A percentile compares a stretch with the other conserved stretches of the same genome.
phyloP scores from a whole-genome alignment of 2,888 invertebrate species.

The Drosophila recens region DNA sequence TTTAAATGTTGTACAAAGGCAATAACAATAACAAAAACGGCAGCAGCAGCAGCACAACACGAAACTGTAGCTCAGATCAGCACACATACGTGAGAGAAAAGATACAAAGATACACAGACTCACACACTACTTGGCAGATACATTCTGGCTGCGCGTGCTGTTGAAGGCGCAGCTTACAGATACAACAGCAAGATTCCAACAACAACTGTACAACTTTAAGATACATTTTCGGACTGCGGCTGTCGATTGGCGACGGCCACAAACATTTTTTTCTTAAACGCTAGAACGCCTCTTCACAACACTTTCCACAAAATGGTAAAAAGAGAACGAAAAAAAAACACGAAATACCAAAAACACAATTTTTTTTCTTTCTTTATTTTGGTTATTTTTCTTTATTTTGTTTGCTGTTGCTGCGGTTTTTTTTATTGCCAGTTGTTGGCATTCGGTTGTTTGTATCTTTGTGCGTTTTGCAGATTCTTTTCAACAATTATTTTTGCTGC shows the following conservation, averaged over 20 bases:
- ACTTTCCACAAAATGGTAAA: constrained; percentile 68
- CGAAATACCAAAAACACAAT: constrained; percentile 38
- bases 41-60: constrained; percentile 31
- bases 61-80: constrained; percentile 39
- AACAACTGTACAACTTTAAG: constrained; percentile 60
- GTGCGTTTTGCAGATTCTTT: constrained; percentile 73
- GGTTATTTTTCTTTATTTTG: constrained; percentile 24
- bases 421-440: constrained; percentile 67
- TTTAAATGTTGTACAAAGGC: constrained; percentile 81
- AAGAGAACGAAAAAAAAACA: constrained; percentile 28
- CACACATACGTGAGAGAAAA: constrained; percentile 59
- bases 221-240: constrained; percentile 65
- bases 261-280: constrained; percentile 79
- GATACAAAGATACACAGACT: constrained; percentile 32
- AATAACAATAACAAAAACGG: constrained; percentile 71
- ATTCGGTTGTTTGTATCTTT: constrained; percentile 49
- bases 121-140: constrained; percentile 56
- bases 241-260: constrained; percentile 72
- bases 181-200: constrained; percentile 27
- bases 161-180: constrained; percentile 36
- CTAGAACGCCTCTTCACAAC: constrained; percentile 84
- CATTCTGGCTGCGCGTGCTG: constrained; percentile 54
- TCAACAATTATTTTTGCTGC: constrained; percentile 72
- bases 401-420: constrained; percentile 69
- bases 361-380: constrained; percentile 25